These are phyloP conservation scores for Glaucidium brasilianum DNA, from an alignment of 2,113 vertebrate species.

Conservation along the genomic window DNA sequence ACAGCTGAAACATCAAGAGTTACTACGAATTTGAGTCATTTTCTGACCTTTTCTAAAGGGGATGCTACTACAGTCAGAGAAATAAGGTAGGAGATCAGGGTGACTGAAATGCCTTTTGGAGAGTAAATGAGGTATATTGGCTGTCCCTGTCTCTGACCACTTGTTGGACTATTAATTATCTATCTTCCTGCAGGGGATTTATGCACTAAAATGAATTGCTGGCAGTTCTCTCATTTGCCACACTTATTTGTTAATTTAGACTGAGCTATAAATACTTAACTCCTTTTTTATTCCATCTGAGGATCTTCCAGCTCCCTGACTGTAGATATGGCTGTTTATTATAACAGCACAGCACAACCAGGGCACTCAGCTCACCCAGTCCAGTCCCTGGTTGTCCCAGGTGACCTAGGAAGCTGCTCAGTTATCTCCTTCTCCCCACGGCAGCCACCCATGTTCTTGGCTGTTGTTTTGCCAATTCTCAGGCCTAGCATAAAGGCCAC, in stretches of 20 bases:
- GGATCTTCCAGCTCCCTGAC: background rate
- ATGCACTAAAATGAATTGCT: background rate
- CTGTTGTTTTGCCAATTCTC: no score
- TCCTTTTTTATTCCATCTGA: background rate
- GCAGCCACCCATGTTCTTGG: background rate
- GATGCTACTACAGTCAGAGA: no score
- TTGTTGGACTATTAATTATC: background rate
- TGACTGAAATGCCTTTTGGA: background rate
- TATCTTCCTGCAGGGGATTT: background rate
- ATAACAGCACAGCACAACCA: rapidly evolving
- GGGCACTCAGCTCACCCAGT: background rate
- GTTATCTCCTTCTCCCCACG: background rate
- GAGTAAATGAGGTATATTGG: background rate
- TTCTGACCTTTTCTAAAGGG: background rate
- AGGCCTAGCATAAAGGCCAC: no score
- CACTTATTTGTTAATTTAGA: background rate
- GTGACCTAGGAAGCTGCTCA: background rate
- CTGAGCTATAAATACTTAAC: background rate
- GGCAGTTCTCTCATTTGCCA: background rate
- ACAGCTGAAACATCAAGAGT: background rate
- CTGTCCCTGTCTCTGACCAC: background rate
- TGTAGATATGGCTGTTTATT: background rate
- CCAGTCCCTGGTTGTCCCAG: background rate
- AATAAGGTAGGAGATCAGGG: background rate
- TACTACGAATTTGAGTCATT: background rate